Evolutionary conservation across 1,140 invertebrate genomes (phyloP), one percentile per base, ranked within the genome.

Genomic region (Aphis craccivora): DNA sequence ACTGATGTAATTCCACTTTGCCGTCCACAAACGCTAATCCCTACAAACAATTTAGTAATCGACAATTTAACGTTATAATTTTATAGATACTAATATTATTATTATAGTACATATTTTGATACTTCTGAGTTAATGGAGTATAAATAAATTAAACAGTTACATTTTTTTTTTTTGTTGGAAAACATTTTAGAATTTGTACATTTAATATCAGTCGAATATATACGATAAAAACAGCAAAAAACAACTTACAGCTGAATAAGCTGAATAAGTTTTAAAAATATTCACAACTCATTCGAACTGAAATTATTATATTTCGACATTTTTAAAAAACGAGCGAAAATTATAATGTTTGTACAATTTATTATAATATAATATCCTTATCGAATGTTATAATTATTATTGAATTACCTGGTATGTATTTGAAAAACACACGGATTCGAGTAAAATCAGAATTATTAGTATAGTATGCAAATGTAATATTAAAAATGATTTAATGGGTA

Each of bases 11-110:
- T 53, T 93, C 81, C 0, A 93, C 91, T 40, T 3, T 6, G 7
- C 91, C 91, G 25, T 93, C 81, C 2, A 9, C n/a, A 30, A 93
- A 93, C 35, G 81, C 76, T 25, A 93, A 93, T 35, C 81, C 81
- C 91, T 93, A 1, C 1, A 37, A 87, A 87, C 40, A 84, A 40
- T 4, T 43, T 4, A 84, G 6, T 23, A 25, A 14, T 84, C 83
- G 43, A 84, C 2, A 84, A 8, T 3, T 84, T 0, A 11, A 84
- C 9, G 2, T 35, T 81, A 81, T 0, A 18, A 37, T 37, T 6
- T 81, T 14, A 60, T 30, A 3, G 30, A 60, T n/a, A 30, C 25
- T 60, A 30, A 60, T 5, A 45, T 7, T 45, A 45, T 51, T 18
- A 51, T 51, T n/a, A 67, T n/a, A 30, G 60, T 67, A n/a, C 11